These are phyloP conservation scores for Antheraea pernyi DNA, from an alignment of 1,140 invertebrate species.

Conservation along the genomic window DNA sequence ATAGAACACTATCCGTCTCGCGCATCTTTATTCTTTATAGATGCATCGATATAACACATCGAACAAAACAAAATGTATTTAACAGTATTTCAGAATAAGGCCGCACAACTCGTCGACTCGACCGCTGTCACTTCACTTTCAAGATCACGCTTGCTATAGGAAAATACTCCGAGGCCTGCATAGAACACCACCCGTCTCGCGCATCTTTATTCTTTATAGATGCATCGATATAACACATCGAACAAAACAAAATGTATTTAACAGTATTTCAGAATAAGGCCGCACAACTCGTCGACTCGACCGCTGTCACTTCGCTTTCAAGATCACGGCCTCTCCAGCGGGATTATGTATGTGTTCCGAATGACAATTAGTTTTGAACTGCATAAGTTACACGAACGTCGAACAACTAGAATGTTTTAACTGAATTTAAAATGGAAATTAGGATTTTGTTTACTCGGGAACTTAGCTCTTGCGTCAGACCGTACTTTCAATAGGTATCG, in stretches of 20 bases:
- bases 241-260: not conserved
- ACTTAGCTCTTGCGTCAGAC: constrained; percentile 13
- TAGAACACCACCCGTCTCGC: too few relatives aligned
- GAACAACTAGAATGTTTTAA: constrained; percentile 37
- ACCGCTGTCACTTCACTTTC: constrained; percentile 40
- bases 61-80: not conserved
- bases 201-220: too few relatives aligned
- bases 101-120: constrained; percentile 14
- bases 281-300: constrained; percentile 11
- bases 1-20: too few relatives aligned
- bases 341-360: constrained; percentile 59
- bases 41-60: not conserved
- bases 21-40: too few relatives aligned
- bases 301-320: constrained; percentile 43
- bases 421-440: constrained; percentile 38
- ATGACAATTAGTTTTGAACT: constrained; percentile 51
- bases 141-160: too few relatives aligned
- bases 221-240: not conserved
- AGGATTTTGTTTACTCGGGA: constrained; percentile 23
- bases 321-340: constrained; percentile 55
- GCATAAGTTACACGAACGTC: constrained; percentile 34
- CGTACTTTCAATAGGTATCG: not conserved
- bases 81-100: constrained; percentile 33
- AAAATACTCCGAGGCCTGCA: too few relatives aligned
- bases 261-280: constrained; percentile 34